These are phyloP conservation scores for Micrasema minimum DNA, from an alignment of 1,140 invertebrate species.

Conservation along the genomic window DNA sequence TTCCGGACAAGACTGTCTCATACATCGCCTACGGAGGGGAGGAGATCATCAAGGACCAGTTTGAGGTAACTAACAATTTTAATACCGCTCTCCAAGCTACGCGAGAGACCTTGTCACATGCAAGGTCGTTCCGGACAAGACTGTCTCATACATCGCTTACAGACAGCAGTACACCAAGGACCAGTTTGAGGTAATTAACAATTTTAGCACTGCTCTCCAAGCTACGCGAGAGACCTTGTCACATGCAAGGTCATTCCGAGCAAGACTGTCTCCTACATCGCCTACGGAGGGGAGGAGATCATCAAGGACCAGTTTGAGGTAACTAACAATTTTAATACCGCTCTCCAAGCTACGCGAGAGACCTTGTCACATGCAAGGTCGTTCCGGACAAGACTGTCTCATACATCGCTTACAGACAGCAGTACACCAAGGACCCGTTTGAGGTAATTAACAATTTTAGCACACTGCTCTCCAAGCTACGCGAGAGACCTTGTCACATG, in stretches of 20 bases:
- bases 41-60: slow-evolving; percentile 72
- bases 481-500: slow-evolving; percentile 79
- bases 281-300: slow-evolving; percentile 72
- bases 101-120: slow-evolving; percentile 57
- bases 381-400: background rate
- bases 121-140: background rate
- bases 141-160: background rate
- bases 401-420: background rate
- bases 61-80: slow-evolving; percentile 70
- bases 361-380: background rate
- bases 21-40: slow-evolving; percentile 74
- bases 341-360: background rate
- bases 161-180: slow-evolving; percentile 73
- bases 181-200: slow-evolving; percentile 77
- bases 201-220: no score
- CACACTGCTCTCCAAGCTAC: no score
- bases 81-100: slow-evolving; percentile 76
- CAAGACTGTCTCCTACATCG: slow-evolving; percentile 73
- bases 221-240: slow-evolving; percentile 77
- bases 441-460: no score
- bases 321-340: no score
- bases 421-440: no score
- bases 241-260: slow-evolving; percentile 81
- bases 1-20: slow-evolving; percentile 72
- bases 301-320: slow-evolving; percentile 75